Evolutionary conservation across 1,140 invertebrate genomes (phyloP).

Genomic region (Euwallacea fornicatus): DNA sequence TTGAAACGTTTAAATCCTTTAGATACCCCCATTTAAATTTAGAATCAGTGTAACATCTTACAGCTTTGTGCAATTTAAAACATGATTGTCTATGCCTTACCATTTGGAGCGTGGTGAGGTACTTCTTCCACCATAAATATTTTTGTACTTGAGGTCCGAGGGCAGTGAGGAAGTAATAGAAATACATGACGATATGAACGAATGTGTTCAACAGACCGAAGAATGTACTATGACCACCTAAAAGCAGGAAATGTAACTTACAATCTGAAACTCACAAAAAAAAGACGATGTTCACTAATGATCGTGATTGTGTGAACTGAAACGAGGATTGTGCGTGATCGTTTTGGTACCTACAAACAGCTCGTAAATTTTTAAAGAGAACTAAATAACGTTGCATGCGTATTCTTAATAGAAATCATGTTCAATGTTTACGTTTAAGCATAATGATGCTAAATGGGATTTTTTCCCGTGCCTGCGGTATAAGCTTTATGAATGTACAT

Average conservation of each 20-base stretch:
- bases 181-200: slow-evolving; percentile 90
- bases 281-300: background rate
- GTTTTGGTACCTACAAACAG: background rate
- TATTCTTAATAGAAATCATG: no score
- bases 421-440: no score
- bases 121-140: slow-evolving; percentile 94
- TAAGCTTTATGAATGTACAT: no score
- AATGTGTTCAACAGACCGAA: slow-evolving; percentile 85
- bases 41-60: no score
- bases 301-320: no score
- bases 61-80: no score
- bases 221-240: slow-evolving; percentile 77
- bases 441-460: no score
- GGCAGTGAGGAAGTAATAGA: slow-evolving; percentile 85
- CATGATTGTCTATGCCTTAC: slow-evolving; percentile 53
- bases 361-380: no score
- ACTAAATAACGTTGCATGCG: no score
- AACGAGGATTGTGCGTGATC: background rate
- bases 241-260: slow-evolving; percentile 33
- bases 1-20: no score
- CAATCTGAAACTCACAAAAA: background rate
- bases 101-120: slow-evolving; percentile 86
- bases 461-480: no score
- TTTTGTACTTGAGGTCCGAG: slow-evolving; percentile 82
- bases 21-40: no score